Conservation (phyloP, 1,140 invertebrate genomes). For the Orussus abietinus region DNA sequence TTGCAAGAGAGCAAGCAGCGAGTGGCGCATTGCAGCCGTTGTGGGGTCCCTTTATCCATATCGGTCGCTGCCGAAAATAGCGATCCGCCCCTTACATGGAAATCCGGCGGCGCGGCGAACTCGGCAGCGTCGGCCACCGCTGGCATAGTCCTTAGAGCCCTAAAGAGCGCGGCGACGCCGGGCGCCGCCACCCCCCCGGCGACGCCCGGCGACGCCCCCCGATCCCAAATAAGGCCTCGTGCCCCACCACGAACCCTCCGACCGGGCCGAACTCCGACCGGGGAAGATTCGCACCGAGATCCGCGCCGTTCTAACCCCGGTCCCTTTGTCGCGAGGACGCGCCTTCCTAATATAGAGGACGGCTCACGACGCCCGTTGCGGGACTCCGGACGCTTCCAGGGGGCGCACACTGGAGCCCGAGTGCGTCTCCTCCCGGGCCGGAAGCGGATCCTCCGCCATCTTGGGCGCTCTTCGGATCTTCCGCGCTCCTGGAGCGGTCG, state of each 20-base stretch:
- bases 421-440: too few relatives aligned
- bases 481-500: too few relatives aligned
- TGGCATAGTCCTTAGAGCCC: slow-evolving; percentile 40
- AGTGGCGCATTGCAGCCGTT: slow-evolving; percentile 37
- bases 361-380: too few relatives aligned
- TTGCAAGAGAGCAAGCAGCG: slow-evolving; percentile 38
- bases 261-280: not conserved
- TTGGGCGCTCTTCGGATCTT: too few relatives aligned
- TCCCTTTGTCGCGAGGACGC: not conserved
- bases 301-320: not conserved
- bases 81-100: slow-evolving; percentile 47
- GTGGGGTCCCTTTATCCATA: slow-evolving; percentile 48
- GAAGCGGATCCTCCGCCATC: too few relatives aligned
- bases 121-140: slow-evolving; percentile 15
- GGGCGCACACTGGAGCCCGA: too few relatives aligned
- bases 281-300: not conserved
- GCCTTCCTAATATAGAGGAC: too few relatives aligned
- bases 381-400: not conserved
- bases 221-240: slow-evolving; percentile 50
- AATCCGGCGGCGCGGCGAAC: slow-evolving; percentile 29
- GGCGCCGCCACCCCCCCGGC: slow-evolving; percentile 15
- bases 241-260: slow-evolving; percentile 24
- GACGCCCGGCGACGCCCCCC: slow-evolving; percentile 33
- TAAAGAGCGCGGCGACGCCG: slow-evolving; percentile 29
- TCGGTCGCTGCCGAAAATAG: slow-evolving; percentile 44